Base-by-base conservation (phyloP, 2,113 vertebrate genomes). In the Neotragus moschatus region DNA sequence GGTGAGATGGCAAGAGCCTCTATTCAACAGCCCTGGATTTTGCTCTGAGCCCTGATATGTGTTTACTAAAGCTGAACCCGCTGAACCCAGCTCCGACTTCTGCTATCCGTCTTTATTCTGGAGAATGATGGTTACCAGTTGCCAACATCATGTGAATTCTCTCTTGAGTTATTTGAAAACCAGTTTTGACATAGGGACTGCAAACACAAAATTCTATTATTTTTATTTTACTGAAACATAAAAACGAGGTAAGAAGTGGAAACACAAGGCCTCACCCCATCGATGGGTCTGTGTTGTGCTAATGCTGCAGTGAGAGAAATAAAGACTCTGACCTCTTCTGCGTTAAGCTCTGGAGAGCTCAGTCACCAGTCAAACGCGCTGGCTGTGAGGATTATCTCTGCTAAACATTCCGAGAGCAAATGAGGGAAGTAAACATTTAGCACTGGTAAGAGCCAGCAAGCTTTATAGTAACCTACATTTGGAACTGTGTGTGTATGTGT, bases 211-310 rank as follows among this genome's bases (percentile, higher is more conserved):
- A 28, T 4, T 14, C 21, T 43, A n/a, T 53, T 79, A 16, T 14
- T 86, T 87, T 53, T 8, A 49, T 56, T 82, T 39, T 25, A 58
- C 26, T 17, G 17, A 75, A 16, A 82, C 91, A 21, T 33, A 73
- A 81, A 85, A 8, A 30, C 10, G 61, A 79, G 26, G 47, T 5
- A 7, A 87, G 51, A 47, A 33, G 55, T 17, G 23, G 28, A 90
- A 56, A 36, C 21, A 16, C 23, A 43, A 56, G 23, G 9, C 6
- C 21, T 58, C 33, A 2, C 12, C 15, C 30, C 11, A 2, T 10
- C 0, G 0, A 30, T 28, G 10, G 5, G 6, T 77, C 5, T 21
- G 28, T n/a, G 49, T 19, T 15, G 13, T 9, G 1, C 19, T 36
- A 5, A 0, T 14, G 0, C 5, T 70, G 26, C 33, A 11, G 5